These are phyloP conservation scores for Patella pellucida DNA, from an alignment of 2,888 invertebrate species.

Conservation along the genomic window DNA sequence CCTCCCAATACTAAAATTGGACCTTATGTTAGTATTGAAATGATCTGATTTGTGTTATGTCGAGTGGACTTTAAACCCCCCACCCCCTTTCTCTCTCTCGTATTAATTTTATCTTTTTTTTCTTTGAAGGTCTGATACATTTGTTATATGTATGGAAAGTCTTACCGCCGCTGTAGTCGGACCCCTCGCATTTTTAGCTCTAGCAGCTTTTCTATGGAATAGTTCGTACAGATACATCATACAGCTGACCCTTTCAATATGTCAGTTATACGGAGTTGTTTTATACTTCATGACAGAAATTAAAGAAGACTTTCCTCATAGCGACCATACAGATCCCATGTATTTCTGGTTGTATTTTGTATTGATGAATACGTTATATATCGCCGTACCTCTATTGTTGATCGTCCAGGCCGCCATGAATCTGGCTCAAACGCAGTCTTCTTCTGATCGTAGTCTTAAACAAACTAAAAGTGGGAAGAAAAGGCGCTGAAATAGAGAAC, in stretches of 20 bases:
- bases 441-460: constrained; percentile 26
- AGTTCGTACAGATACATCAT: constrained; percentile 58
- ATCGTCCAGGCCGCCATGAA: constrained; percentile 47
- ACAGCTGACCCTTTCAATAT: constrained; percentile 64
- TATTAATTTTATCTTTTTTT: constrained; percentile 13
- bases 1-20: too few relatives aligned
- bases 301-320: constrained; percentile 62
- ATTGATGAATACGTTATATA: constrained; percentile 66
- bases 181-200: constrained; percentile 63
- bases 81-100: too few relatives aligned
- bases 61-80: too few relatives aligned
- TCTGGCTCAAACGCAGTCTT: constrained; percentile 40
- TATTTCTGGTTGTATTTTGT: constrained; percentile 70
- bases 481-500: not conserved
- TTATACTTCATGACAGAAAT: constrained; percentile 65
- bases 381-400: constrained; percentile 59
- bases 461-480: constrained; percentile 20
- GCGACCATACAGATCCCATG: constrained; percentile 57
- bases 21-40: too few relatives aligned
- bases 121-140: constrained; percentile 64
- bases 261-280: constrained; percentile 67
- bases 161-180: constrained; percentile 68
- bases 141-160: constrained; percentile 67
- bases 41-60: too few relatives aligned
- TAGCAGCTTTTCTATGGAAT: constrained; percentile 51